Evolutionary conservation across 1,140 invertebrate genomes (phyloP).

Genomic region (Meloidogyne floridensis): DNA sequence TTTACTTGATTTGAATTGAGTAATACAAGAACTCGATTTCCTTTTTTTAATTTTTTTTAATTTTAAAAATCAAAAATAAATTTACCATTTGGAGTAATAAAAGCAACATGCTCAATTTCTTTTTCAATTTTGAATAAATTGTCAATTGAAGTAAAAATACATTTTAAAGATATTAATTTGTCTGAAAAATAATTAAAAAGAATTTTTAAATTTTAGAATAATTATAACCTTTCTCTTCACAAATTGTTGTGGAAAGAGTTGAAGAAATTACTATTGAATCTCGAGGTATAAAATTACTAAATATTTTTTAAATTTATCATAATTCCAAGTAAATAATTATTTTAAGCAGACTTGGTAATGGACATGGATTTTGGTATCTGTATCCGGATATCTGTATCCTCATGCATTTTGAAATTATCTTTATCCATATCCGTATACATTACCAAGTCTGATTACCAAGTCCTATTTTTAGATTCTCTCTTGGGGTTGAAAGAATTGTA

Average conservation of each 20-base stretch:
- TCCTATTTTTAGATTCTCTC: too few relatives aligned
- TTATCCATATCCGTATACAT: too few relatives aligned
- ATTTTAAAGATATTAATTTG: neutral
- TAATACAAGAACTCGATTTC: conserved; percentile 11
- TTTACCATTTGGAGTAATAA: neutral
- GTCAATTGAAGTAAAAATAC: conserved; percentile 24
- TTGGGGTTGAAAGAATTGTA: too few relatives aligned
- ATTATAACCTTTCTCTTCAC: conserved; percentile 10
- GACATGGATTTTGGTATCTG: too few relatives aligned
- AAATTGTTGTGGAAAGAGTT: neutral
- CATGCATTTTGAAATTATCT: too few relatives aligned
- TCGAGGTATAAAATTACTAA: conserved; percentile 42
- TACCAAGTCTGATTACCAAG: too few relatives aligned
- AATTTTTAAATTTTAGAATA: neutral
- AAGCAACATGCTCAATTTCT: conserved; percentile 26
- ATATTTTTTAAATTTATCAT: neutral
- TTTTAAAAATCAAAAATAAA: too few relatives aligned
- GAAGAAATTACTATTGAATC: conserved; percentile 33
- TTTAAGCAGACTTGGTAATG: too few relatives aligned
- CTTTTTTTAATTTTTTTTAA: conserved; percentile 4
- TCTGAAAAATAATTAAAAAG: conserved; percentile 12
- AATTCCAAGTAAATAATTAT: neutral
- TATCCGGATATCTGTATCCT: too few relatives aligned
- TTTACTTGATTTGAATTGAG: neutral
- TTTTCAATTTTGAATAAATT: neutral